phyloP scores from a whole-genome alignment of 2,888 invertebrate species.

The Cheilosia vulpina region DNA sequence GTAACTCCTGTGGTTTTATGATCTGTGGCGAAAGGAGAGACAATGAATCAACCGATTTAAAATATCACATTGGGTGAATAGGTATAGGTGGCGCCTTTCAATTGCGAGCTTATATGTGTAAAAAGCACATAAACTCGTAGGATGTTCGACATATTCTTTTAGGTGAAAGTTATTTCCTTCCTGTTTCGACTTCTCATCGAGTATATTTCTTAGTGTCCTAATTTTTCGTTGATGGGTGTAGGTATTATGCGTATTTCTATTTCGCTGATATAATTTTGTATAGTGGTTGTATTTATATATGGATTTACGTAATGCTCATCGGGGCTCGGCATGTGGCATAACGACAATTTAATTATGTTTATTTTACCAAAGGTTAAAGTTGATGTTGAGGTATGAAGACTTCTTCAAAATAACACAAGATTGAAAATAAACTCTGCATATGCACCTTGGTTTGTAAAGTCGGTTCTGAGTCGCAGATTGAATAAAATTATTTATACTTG shows the following conservation, averaged over 20 bases:
- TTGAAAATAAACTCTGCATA: no score
- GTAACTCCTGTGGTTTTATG: conserved; percentile 55
- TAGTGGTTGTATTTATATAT: conserved; percentile 45
- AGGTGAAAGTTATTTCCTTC: conserved; percentile 6
- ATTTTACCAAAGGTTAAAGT: no score
- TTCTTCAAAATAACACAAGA: no score
- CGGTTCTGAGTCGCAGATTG: no score
- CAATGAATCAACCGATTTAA: conserved; percentile 68
- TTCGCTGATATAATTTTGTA: conserved; percentile 58
- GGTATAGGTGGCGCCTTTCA: conserved; percentile 56
- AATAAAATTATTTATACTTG: no score
- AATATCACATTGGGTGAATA: conserved; percentile 40
- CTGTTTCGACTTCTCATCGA: no score
- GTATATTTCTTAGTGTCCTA: neutral
- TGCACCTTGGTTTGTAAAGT: no score
- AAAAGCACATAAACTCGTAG: conserved; percentile 50
- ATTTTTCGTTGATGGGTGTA: neutral
- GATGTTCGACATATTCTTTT: conserved; percentile 42
- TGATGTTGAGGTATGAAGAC: no score
- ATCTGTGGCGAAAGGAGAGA: conserved; percentile 68
- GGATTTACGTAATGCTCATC: conserved; percentile 44
- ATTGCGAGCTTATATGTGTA: conserved; percentile 48
- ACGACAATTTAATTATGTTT: conserved; percentile 7
- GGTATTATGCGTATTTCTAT: neutral
- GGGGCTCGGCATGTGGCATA: conserved; percentile 45